Evolutionary conservation across 2,113 vertebrate genomes (phyloP).

Genomic region (Mionectes macconnelli): DNA sequence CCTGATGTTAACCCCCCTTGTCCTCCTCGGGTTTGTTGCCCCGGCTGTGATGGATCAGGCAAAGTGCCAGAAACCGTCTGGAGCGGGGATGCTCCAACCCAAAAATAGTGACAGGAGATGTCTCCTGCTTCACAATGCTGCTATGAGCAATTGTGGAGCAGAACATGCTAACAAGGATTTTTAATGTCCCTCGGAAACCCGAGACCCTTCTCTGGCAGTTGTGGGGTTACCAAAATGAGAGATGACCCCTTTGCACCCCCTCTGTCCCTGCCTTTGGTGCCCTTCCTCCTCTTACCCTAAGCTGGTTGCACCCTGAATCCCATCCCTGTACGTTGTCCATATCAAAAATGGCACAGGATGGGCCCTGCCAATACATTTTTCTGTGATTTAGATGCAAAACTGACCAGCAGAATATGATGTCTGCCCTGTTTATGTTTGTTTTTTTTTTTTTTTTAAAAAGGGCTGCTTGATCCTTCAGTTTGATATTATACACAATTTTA

Average conservation of each 20-base stretch:
- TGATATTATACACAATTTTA: neutral
- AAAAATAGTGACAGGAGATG: neutral
- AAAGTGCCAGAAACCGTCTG: rapidly evolving
- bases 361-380: neutral
- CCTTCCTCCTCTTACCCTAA: neutral
- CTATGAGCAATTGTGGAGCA: neutral
- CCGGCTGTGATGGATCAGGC: neutral
- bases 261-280: neutral
- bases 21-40: neutral
- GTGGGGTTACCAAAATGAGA: neutral
- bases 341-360: neutral
- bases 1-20: neutral
- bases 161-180: neutral
- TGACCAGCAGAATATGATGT: neutral
- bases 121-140: neutral
- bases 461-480: neutral
- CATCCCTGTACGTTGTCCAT: rapidly evolving
- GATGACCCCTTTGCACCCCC: neutral
- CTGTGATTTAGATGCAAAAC: neutral
- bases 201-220: neutral
- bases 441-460: neutral
- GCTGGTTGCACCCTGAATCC: neutral
- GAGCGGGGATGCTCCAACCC: neutral
- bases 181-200: rapidly evolving
- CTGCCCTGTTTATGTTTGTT: neutral